Evolutionary conservation across 2,113 vertebrate species (phyloP), one percentile per base, ranked within the genome.

Genomic region (Oncorhynchus nerka): DNA sequence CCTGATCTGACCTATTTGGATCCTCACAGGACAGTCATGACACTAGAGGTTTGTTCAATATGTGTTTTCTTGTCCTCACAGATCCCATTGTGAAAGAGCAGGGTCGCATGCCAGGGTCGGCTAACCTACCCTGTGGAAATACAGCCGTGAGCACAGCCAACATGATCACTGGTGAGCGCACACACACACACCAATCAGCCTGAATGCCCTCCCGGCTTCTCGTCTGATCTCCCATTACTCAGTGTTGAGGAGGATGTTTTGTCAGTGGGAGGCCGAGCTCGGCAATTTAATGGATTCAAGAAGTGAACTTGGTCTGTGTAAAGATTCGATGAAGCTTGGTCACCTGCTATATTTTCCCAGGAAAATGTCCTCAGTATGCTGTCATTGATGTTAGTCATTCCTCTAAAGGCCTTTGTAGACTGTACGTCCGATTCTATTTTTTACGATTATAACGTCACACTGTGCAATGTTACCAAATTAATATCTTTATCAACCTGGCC

Each of bases 81-180:
- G 92, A 90, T 62, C 86, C 91, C 32, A 88, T 93, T 61, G 85
- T 93, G 76, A 93, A 93, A 70, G 92, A 93, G 68, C 92, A 91
- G 85, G 81, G 85, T 83, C 88, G 91, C 75, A 86, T 87, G 84
- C 79, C 70, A 0, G 91, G 88, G 61, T 83, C 89, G 70, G 72
- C 80, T 72, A 89, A 81, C 82, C 72, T 91, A 51, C 86, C 89
- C 34, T 79, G 85, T 77, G 87, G 86, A 45, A 93, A 86, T 80
- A 71, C 89, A 5, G 82, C 89, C 75, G 89, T 91, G 64, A 85
- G 89, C 86, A 83, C 90, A 75, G 83, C 91, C 75, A 83, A 68
- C 79, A 90, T 93, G 87, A 92, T 93, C 75, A 91, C 92, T 79
- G 92, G 92, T 93, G 70, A 89, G 88, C 59, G 32, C 9, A 1